phyloP scores from a whole-genome alignment of 2,888 invertebrate species.

The Morpho achilles region DNA sequence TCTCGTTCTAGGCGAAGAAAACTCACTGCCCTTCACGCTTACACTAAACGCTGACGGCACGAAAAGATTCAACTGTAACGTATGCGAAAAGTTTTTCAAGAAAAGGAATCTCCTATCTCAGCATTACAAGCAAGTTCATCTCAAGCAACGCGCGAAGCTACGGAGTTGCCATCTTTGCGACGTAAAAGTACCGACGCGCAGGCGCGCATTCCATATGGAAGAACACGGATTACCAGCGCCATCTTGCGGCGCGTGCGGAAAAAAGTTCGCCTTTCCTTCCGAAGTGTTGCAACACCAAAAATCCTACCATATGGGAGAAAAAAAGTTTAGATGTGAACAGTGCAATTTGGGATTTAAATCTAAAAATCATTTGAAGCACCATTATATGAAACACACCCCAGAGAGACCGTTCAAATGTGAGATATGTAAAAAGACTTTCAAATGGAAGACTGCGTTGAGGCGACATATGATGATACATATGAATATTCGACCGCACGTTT shows the following conservation, averaged over 20 bases:
- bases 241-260: conserved; percentile 44
- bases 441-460: conserved; percentile 34
- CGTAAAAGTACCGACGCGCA: conserved; percentile 37
- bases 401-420: conserved; percentile 39
- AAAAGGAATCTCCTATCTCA: conserved; percentile 42
- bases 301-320: conserved; percentile 45
- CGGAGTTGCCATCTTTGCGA: conserved; percentile 48
- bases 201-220: conserved; percentile 42
- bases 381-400: conserved; percentile 25
- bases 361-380: conserved; percentile 28
- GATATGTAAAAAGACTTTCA: conserved; percentile 44
- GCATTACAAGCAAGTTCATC: conserved; percentile 46
- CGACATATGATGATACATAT: conserved; percentile 41
- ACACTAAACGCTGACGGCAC: conserved; percentile 21
- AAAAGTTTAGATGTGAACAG: conserved; percentile 31
- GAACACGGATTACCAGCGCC: conserved; percentile 43
- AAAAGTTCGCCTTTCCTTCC: conserved; percentile 42
- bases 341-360: conserved; percentile 37
- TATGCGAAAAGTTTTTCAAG: conserved; percentile 37
- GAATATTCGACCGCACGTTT: conserved; percentile 39
- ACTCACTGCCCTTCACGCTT: background rate
- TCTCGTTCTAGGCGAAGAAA: background rate
- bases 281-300: conserved; percentile 43
- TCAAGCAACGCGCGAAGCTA: conserved; percentile 39
- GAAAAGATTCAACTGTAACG: conserved; percentile 34